These are phyloP conservation scores for Arothron firmamentum DNA, from an alignment of 2,113 vertebrate genomes.

Conservation along the genomic window DNA sequence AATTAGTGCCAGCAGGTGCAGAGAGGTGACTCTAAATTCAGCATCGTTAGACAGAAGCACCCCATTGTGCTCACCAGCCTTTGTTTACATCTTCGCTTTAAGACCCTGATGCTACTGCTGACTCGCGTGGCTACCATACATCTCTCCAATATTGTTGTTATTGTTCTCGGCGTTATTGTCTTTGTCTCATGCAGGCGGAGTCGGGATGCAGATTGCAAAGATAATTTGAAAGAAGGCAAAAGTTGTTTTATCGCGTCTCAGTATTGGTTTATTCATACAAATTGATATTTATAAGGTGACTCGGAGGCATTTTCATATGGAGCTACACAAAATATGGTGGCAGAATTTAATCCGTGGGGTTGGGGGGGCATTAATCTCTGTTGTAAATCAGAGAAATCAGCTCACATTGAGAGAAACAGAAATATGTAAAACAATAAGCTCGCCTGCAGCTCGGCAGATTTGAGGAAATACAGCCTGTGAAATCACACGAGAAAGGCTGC, in stretches of 20 bases:
- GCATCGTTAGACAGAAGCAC: slow-evolving; percentile 8
- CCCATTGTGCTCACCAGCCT: neutral
- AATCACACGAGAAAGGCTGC: slow-evolving; percentile 34
- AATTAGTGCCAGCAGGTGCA: slow-evolving; percentile 26
- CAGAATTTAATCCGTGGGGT: slow-evolving; percentile 65
- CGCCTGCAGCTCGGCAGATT: slow-evolving; percentile 36
- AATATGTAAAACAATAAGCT: slow-evolving; percentile 55
- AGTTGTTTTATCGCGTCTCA: slow-evolving; percentile 60
- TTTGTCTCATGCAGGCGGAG: slow-evolving; percentile 12
- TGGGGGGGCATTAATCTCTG: slow-evolving; percentile 64
- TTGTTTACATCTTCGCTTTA: slow-evolving; percentile 10
- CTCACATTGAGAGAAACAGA: slow-evolving; percentile 39
- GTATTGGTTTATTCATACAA: slow-evolving; percentile 69
- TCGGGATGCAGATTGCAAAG: slow-evolving; percentile 47
- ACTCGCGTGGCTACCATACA: slow-evolving; percentile 19
- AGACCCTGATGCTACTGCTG: slow-evolving; percentile 1
- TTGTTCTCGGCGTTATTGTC: slow-evolving; percentile 9
- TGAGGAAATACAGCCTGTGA: slow-evolving; percentile 29
- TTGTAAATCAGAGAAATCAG: slow-evolving; percentile 58
- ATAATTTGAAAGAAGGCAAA: slow-evolving; percentile 62
- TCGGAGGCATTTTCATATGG: slow-evolving; percentile 67
- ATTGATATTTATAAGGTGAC: slow-evolving; percentile 69
- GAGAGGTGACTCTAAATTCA: slow-evolving; percentile 3
- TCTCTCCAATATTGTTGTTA: slow-evolving; percentile 17
- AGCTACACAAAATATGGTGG: slow-evolving; percentile 61